These are phyloP conservation scores for Spizella passerina DNA, from an alignment of 2,797 vertebrate genomes.

Conservation along the genomic window DNA sequence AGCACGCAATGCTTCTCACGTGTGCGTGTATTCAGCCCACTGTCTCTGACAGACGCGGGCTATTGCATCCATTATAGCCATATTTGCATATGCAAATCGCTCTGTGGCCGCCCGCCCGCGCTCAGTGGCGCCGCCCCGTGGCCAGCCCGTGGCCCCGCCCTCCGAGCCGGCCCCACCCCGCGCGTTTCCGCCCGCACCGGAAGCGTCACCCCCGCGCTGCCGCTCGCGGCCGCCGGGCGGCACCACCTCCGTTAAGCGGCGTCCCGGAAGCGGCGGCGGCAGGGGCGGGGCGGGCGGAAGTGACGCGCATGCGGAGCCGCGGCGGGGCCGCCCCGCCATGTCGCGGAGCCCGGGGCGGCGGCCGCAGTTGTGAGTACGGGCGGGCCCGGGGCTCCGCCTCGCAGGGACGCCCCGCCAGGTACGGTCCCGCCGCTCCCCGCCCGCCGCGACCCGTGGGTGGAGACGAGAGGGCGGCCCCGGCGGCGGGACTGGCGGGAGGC, in stretches of 20 bases:
- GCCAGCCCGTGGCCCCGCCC: not conserved
- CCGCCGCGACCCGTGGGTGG: not conserved
- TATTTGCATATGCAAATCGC: accelerated
- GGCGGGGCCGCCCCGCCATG: not conserved
- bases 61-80: not conserved
- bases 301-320: not conserved
- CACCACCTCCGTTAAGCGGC: not conserved
- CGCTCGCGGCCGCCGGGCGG: not conserved
- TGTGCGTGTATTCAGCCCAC: accelerated
- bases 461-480: not conserved
- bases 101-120: too few species aligned
- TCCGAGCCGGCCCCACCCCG: not conserved
- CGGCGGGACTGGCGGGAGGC: not conserved
- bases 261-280: accelerated
- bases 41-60: too few species aligned
- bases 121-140: too few species aligned
- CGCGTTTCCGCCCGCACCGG: not conserved
- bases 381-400: not conserved
- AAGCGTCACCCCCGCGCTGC: accelerated
- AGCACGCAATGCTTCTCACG: not conserved
- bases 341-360: not conserved
- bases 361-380: not conserved
- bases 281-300: not conserved
- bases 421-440: not conserved
- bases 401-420: not conserved